These are phyloP conservation scores for Gallirallus australis DNA, from an alignment of 2,797 vertebrate species.

Conservation along the genomic window DNA sequence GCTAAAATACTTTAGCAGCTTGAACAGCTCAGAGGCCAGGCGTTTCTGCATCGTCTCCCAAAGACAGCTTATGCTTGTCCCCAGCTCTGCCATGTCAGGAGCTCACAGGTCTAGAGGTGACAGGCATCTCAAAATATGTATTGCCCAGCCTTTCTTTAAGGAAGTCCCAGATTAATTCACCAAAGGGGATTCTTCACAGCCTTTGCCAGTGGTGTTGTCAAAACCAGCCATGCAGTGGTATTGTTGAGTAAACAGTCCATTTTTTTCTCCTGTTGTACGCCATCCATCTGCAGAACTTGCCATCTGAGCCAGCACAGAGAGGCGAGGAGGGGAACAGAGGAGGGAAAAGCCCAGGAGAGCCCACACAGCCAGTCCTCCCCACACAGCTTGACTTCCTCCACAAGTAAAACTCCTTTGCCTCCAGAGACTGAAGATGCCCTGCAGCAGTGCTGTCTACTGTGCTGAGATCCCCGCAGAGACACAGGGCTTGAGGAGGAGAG, in stretches of 20 bases:
- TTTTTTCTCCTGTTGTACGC: neutral
- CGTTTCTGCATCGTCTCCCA: neutral
- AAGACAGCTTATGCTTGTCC: neutral
- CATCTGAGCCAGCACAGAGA: accelerated
- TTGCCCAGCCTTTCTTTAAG: neutral
- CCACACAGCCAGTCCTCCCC: neutral
- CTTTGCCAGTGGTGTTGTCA: neutral
- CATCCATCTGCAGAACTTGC: neutral
- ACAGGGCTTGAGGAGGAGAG: accelerated
- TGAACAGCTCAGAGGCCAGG: neutral
- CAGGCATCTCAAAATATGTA: neutral
- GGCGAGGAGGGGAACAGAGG: neutral
- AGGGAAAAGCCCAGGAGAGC: neutral
- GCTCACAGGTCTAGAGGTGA: neutral
- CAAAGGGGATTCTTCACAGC: neutral
- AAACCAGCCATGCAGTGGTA: neutral
- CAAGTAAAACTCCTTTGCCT: neutral
- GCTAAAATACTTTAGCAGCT: neutral
- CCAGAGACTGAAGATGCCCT: slow-evolving; percentile 7
- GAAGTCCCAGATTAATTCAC: neutral
- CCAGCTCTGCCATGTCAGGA: neutral
- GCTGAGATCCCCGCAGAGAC: neutral
- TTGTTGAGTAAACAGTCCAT: neutral
- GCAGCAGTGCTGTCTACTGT: neutral
- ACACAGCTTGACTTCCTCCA: neutral